These are phyloP conservation scores for Agonopterix alstromeriana DNA, from an alignment of 2,888 invertebrate genomes.

Conservation along the genomic window DNA sequence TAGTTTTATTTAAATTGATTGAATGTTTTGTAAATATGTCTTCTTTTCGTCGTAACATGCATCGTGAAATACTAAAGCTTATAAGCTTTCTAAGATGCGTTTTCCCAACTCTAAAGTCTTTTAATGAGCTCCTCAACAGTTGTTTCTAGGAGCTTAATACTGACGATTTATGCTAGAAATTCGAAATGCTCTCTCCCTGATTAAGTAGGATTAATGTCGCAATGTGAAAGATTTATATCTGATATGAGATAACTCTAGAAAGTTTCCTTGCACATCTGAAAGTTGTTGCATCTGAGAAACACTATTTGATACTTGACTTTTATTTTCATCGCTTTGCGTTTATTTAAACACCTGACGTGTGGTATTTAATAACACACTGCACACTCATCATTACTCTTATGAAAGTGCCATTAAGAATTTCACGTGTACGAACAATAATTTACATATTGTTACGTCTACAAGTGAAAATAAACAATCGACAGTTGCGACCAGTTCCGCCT, in stretches of 20 bases:
- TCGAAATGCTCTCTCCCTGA: too few species aligned
- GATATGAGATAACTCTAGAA: neutral
- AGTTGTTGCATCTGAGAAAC: neutral
- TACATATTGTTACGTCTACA: conserved; percentile 40
- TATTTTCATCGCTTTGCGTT: conserved; percentile 1
- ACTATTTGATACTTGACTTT: neutral
- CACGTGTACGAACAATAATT: conserved; percentile 28
- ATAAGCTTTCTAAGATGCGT: too few species aligned
- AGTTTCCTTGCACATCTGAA: neutral
- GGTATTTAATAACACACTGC: conserved; percentile 1
- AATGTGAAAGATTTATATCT: too few species aligned
- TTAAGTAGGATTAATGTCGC: too few species aligned
- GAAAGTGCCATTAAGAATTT: conserved; percentile 35
- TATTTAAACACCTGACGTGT: conserved; percentile 2
- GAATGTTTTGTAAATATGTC: neutral
- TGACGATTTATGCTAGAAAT: too few species aligned
- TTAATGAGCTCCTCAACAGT: too few species aligned
- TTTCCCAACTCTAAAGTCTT: too few species aligned
- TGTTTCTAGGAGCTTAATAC: too few species aligned
- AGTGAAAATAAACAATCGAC: conserved; percentile 46
- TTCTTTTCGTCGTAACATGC: neutral
- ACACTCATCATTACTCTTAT: conserved; percentile 17
- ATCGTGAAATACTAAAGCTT: too few species aligned
- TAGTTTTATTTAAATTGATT: conserved; percentile 4
- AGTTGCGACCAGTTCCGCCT: conserved; percentile 33